Evolutionary conservation across 2,888 invertebrate species (phyloP).

Genomic region (Tetrapedia diversipes): DNA sequence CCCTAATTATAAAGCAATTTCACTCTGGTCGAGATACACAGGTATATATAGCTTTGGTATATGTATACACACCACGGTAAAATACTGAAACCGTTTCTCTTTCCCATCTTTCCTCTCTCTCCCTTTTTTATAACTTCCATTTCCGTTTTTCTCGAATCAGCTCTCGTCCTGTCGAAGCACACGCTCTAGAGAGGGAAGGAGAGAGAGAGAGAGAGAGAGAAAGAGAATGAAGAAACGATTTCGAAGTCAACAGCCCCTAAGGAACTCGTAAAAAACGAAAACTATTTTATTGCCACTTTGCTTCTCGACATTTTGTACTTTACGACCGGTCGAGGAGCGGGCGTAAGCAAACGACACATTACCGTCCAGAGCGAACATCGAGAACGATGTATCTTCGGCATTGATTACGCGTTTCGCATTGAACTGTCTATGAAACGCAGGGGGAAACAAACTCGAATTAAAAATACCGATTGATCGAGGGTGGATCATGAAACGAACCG

Average conservation of each 20-base stretch:
- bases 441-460: slow-evolving; percentile 7
- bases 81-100: background rate
- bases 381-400: slow-evolving; percentile 24
- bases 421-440: background rate
- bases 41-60: too few species aligned
- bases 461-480: background rate
- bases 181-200: too few species aligned
- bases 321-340: slow-evolving; percentile 20
- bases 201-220: too few species aligned
- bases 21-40: background rate
- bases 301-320: background rate
- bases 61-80: background rate
- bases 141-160: background rate
- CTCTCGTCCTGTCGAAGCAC: too few species aligned
- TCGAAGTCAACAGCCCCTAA: slow-evolving; percentile 7
- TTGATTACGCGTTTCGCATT: slow-evolving; percentile 27
- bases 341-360: slow-evolving; percentile 17
- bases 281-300: slow-evolving; percentile 21
- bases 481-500: slow-evolving; percentile 35
- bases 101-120: too few species aligned
- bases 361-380: background rate
- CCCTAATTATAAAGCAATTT: slow-evolving; percentile 35
- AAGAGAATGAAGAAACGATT: background rate
- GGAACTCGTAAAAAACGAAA: slow-evolving; percentile 31
- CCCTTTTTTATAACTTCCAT: background rate